Conservation (phyloP, 1,140 invertebrate genomes). For the Chymomyza costata region DNA sequence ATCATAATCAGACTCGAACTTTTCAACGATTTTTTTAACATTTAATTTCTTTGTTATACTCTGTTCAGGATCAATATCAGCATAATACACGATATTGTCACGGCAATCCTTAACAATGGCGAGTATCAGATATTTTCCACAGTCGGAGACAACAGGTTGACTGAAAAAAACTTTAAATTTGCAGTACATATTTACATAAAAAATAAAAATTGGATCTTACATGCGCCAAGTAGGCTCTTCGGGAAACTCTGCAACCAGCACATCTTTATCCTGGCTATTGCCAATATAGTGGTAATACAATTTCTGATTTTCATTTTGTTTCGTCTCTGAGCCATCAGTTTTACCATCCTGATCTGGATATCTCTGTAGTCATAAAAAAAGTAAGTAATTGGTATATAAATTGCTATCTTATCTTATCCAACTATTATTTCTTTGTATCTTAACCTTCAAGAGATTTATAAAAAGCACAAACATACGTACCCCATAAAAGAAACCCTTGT, state of each 20-base stretch:
- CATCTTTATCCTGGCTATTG: slow-evolving; percentile 91
- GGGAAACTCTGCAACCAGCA: slow-evolving; percentile 92
- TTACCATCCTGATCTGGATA: slow-evolving; percentile 86
- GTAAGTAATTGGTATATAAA: not conserved
- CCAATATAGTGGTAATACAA: slow-evolving; percentile 94
- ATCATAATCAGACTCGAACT: slow-evolving; percentile 96
- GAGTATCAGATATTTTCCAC: slow-evolving; percentile 91
- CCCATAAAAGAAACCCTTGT: slow-evolving; percentile 96
- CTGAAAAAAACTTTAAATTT: slow-evolving; percentile 10
- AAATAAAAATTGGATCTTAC: slow-evolving; percentile 79
- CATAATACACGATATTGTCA: slow-evolving; percentile 91
- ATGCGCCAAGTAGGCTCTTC: slow-evolving; percentile 94
- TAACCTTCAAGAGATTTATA: not conserved
- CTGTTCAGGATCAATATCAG: slow-evolving; percentile 82
- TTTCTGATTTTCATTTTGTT: slow-evolving; percentile 91
- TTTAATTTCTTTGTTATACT: slow-evolving; percentile 81
- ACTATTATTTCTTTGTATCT: no score
- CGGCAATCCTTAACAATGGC: slow-evolving; percentile 88
- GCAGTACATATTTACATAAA: not conserved
- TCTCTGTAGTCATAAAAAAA: slow-evolving; percentile 25
- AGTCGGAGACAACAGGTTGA: slow-evolving; percentile 87
- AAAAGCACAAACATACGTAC: slow-evolving; percentile 76
- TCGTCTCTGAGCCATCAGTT: slow-evolving; percentile 93
- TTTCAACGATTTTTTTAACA: slow-evolving; percentile 87
- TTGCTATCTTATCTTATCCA: not conserved